Evolutionary conservation across 2,113 vertebrate genomes (phyloP).

Genomic region (Bufo bufo): DNA sequence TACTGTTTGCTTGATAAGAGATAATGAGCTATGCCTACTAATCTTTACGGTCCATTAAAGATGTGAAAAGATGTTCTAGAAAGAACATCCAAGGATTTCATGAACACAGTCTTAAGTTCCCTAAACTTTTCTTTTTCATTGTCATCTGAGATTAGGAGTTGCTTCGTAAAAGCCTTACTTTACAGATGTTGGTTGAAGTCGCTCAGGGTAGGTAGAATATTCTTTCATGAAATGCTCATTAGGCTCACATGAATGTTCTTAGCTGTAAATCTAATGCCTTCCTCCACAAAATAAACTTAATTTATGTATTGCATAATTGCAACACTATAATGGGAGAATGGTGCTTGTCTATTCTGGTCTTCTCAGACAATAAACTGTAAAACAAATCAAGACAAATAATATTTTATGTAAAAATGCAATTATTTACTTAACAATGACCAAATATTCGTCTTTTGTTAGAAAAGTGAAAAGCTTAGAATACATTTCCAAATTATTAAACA

Average conservation of each 20-base stretch:
- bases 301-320: constrained; percentile 13
- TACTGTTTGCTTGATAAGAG: constrained; percentile 21
- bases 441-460: not conserved
- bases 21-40: constrained; percentile 37
- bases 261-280: not conserved
- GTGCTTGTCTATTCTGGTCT: not conserved
- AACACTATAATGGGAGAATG: not conserved
- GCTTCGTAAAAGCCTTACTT: not conserved
- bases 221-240: constrained; percentile 19
- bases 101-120: constrained; percentile 26
- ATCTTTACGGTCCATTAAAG: constrained; percentile 29
- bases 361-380: constrained; percentile 2
- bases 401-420: constrained; percentile 9
- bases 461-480: not conserved
- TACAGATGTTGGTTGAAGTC: constrained; percentile 25
- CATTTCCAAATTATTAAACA: not conserved
- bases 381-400: not conserved
- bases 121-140: constrained; percentile 29
- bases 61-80: constrained; percentile 18
- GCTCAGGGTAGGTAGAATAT: not conserved
- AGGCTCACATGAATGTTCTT: not conserved
- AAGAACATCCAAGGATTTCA: constrained; percentile 23
- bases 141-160: not conserved
- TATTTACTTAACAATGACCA: not conserved
- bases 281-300: constrained; percentile 18